A percentile compares a stretch with the other conserved stretches of the same genome.
Conservation (phyloP, 2,888 invertebrate species). For the Lypha dubia region DNA sequence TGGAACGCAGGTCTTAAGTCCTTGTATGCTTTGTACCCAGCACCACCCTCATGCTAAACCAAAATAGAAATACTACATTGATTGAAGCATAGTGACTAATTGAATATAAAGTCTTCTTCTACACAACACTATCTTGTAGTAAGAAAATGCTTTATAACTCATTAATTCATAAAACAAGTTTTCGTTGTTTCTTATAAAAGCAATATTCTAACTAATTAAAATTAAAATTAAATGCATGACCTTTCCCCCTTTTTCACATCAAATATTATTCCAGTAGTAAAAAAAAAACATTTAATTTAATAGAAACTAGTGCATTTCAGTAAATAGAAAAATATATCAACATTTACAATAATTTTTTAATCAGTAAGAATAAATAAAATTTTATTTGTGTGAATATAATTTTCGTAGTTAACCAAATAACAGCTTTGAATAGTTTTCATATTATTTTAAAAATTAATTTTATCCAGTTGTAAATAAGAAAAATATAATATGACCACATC, state of each 20-base stretch:
- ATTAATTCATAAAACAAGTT: too few relatives aligned
- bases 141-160: not conserved
- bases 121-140: not conserved
- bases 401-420: not conserved
- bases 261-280: not conserved
- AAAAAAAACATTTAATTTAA: not conserved
- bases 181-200: too few relatives aligned
- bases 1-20: too few relatives aligned
- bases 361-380: slow-evolving; percentile 2
- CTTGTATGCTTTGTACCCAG: too few relatives aligned
- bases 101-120: too few relatives aligned
- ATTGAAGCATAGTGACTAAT: too few relatives aligned
- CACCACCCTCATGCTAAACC: too few relatives aligned
- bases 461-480: not conserved
- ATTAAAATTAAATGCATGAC: not conserved
- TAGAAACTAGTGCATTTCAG: not conserved
- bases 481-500: slow-evolving; percentile 1
- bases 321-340: not conserved
- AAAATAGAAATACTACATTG: too few relatives aligned
- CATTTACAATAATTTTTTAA: not conserved
- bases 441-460: slow-evolving; percentile 26
- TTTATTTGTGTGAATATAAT: not conserved
- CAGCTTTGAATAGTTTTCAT: not conserved
- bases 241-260: not conserved
- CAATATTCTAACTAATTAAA: too few relatives aligned